These are phyloP conservation scores for Indicator indicator DNA, from an alignment of 2,113 vertebrate species.

Conservation along the genomic window DNA sequence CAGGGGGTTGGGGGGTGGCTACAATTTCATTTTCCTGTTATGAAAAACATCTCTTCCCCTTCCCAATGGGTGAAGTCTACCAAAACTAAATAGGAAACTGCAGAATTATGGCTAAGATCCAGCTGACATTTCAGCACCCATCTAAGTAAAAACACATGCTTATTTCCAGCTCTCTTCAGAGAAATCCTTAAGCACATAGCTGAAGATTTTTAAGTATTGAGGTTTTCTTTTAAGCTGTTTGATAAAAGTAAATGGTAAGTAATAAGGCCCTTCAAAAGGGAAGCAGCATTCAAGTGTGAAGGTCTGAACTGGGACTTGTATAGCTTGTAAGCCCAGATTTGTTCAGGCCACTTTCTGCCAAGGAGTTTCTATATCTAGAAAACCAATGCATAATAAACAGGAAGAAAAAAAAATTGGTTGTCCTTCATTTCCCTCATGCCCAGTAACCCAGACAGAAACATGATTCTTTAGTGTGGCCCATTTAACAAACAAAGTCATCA, in stretches of 20 bases:
- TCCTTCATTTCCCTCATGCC: not conserved
- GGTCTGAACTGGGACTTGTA: not conserved
- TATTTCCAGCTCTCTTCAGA: not conserved
- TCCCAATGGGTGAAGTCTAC: not conserved
- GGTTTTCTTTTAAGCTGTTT: not conserved
- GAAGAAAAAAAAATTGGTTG: not conserved
- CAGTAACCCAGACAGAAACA: not conserved
- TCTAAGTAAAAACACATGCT: slow-evolving; percentile 26
- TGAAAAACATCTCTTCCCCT: not conserved
- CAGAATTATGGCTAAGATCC: not conserved
- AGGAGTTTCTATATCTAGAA: not conserved
- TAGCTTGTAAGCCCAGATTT: not conserved
- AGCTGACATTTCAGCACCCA: slow-evolving; percentile 47
- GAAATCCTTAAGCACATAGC: not conserved
- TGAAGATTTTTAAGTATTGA: not conserved
- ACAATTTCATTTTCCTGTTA: slow-evolving; percentile 8
- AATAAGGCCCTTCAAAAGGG: not conserved
- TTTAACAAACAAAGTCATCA: not conserved
- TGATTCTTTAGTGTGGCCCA: not conserved
- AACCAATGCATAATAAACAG: not conserved
- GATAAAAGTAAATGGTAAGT: not conserved
- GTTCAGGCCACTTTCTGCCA: not conserved
- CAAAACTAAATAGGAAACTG: not conserved
- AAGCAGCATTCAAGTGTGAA: not conserved
- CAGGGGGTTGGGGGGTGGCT: not conserved